Percentiles rank a stretch among this genome's conserved stretches.
Conservation (phyloP, 2,113 vertebrate genomes). For the Arenaria interpres region DNA sequence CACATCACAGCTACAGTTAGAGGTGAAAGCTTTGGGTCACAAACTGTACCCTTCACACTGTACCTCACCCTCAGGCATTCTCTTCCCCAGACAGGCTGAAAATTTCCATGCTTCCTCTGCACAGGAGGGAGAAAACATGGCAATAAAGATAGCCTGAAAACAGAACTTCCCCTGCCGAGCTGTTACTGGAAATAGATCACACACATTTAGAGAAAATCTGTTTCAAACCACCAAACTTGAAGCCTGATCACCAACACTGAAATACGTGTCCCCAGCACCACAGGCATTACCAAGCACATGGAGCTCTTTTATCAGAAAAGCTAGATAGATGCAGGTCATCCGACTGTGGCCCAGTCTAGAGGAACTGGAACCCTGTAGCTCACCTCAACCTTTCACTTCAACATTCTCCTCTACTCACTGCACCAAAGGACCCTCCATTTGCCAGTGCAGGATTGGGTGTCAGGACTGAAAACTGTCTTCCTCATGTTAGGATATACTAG, state of each 20-base stretch:
- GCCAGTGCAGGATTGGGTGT: not conserved
- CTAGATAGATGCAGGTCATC: not conserved
- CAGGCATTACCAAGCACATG: not conserved
- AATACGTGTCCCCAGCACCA: not conserved
- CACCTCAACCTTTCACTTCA: not conserved
- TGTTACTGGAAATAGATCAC: not conserved
- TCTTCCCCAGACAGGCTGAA: not conserved
- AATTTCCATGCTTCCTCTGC: not conserved
- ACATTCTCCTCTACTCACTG: not conserved
- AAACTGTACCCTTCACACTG: not conserved
- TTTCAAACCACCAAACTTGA: not conserved
- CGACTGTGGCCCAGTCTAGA: not conserved
- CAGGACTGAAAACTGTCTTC: not conserved
- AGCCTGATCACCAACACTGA: not conserved
- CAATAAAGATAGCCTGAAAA: not conserved
- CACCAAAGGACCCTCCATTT: not conserved
- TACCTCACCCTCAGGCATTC: not conserved
- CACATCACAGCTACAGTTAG: not conserved
- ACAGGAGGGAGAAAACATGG: not conserved
- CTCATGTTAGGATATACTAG: rapidly evolving
- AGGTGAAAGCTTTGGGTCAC: not conserved
- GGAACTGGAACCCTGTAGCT: not conserved
- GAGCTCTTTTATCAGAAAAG: not conserved
- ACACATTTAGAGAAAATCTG: not conserved
- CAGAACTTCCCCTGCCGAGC: not conserved